Base-by-base conservation (phyloP, 2,797 vertebrate genomes). In the Thalassophryne amazonica region DNA sequence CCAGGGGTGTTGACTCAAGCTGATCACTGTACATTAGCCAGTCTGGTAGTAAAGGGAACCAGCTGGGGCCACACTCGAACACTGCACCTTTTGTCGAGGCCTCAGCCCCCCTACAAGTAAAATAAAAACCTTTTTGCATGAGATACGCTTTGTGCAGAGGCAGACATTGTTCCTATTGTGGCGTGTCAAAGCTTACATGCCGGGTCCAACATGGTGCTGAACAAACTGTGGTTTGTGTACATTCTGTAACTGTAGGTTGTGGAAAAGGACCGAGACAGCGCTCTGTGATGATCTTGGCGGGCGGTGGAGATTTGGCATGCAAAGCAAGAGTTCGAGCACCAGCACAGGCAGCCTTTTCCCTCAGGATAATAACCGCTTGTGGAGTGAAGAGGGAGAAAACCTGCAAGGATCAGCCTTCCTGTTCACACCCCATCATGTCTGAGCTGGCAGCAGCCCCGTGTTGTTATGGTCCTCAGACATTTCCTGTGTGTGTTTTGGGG, bases 221-320 rank as follows among this genome's bases (percentile, higher is more conserved):
- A 87, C 86, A 84, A 86, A 86, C 77, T 76, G 80, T 69, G 85
- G 86, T 86, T 86, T 86, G 83, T 88, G 84, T 86, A 86, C 73
- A 78, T 78, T 78, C 80, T 86, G 86, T 86, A 88, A 88, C 82
- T 80, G 78, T 81, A 86, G 82, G 83, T 85, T 82, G 78, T 80
- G 79, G 85, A 87, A 80, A 78, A 73, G 80, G 66, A 85, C 76
- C 61, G 16, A 81, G 81, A 86, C 76, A 80, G 80, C 72, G 72
- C 76, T 72, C 64, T 81, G 78, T 86, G 86, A 86, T 86, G 84
- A 88, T 86, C 69, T 88, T 86, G 86, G 83, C 84, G 64, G 70
- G 56, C 50, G 15, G 73, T 20, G 69, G 73, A 79, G 72, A 79
- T 85, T 80, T 84, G 80, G 81, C 76, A 66, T 51, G 74, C 63